A percentile compares a stretch with the other conserved stretches of the same genome.
These are phyloP conservation scores for Orgyia antiqua DNA, from an alignment of 2,888 invertebrate genomes.

Conservation along the genomic window DNA sequence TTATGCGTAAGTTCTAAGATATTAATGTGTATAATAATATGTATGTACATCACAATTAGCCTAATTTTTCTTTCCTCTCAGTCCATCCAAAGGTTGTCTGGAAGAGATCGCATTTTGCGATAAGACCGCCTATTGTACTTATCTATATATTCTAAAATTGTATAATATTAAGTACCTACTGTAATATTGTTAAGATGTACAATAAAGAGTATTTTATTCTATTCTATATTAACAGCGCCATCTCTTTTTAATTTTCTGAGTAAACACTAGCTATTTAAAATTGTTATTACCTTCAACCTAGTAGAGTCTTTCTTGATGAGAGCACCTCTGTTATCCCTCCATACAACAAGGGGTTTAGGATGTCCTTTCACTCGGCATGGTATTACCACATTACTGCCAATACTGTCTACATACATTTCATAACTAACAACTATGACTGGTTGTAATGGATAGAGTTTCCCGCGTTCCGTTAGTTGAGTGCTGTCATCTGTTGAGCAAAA, in stretches of 20 bases:
- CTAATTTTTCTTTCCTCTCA: no score
- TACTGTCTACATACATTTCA: conserved; percentile 74
- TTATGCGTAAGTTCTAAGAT: no score
- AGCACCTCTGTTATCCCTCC: conserved; percentile 80
- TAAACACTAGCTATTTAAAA: no score
- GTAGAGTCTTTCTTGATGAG: conserved; percentile 68
- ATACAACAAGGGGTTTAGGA: conserved; percentile 81
- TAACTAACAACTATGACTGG: conserved; percentile 76
- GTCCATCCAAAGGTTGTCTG: no score
- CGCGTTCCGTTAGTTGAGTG: conserved; percentile 50
- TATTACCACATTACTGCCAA: conserved; percentile 81
- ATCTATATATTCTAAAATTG: no score
- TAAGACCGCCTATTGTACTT: no score
- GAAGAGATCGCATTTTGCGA: no score
- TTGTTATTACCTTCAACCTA: conserved; percentile 71
- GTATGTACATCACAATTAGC: no score
- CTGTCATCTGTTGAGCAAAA: conserved; percentile 40
- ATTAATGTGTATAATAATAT: no score
- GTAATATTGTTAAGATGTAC: no score
- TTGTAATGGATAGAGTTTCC: conserved; percentile 58
- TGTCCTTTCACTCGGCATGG: conserved; percentile 84
- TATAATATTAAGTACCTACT: no score
- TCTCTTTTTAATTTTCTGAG: conserved; percentile 1
- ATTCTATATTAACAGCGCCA: background rate
- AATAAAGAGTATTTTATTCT: no score